Evolutionary conservation across 2,797 vertebrate species (phyloP).

Genomic region (Thalassophryne amazonica): DNA sequence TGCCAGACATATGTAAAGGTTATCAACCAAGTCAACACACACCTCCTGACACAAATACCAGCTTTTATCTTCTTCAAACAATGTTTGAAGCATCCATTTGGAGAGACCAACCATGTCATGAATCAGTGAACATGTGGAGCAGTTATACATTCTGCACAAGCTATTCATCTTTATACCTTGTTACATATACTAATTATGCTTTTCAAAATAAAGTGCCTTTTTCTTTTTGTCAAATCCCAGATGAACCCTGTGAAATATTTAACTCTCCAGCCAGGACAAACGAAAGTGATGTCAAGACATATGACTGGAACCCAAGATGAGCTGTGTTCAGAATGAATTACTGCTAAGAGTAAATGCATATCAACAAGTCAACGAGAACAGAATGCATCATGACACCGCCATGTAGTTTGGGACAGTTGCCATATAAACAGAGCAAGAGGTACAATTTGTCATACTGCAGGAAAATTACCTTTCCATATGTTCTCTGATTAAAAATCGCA

Average conservation of each 20-base stretch:
- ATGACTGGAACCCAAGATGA: conserved; percentile 23
- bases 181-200: not conserved
- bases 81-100: no score
- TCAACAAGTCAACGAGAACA: conserved; percentile 26
- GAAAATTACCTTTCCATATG: no score
- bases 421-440: conserved; percentile 16
- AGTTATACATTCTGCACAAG: not conserved
- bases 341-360: no score
- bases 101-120: no score
- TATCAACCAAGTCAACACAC: no score
- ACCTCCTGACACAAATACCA: no score
- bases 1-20: no score
- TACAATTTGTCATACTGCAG: no score
- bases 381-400: conserved; percentile 35
- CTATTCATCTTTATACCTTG: not conserved
- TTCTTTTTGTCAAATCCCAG: not conserved
- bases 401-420: conserved; percentile 11
- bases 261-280: conserved; percentile 15
- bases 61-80: no score
- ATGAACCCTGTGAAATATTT: not conserved
- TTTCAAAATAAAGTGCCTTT: not conserved
- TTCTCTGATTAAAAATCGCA: no score
- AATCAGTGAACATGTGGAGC: not conserved
- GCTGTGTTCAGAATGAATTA: conserved; percentile 4
- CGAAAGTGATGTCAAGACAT: conserved; percentile 20